Conservation (phyloP, 1,140 invertebrate genomes). For the Mya arenaria region DNA sequence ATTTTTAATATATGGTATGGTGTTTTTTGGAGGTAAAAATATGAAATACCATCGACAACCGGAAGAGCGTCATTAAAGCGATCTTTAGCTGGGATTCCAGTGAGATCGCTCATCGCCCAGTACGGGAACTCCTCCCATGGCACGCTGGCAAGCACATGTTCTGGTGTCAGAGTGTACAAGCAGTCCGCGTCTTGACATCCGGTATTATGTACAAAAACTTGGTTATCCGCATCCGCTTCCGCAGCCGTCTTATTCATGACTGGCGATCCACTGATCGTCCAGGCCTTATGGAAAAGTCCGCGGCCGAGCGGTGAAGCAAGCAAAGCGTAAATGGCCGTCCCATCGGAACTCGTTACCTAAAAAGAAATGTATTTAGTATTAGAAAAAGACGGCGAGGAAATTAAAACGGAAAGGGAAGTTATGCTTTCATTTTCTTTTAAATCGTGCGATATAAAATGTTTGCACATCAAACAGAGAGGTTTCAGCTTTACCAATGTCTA, state of each 20-base stretch:
- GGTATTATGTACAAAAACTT: slow-evolving; percentile 38
- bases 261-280: slow-evolving; percentile 54
- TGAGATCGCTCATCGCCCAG: slow-evolving; percentile 27
- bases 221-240: slow-evolving; percentile 53
- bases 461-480: too few relatives aligned
- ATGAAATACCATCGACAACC: slow-evolving; percentile 52
- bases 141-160: background rate
- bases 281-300: slow-evolving; percentile 58
- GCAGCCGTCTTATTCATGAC: slow-evolving; percentile 43
- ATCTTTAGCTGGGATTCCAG: slow-evolving; percentile 28
- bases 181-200: slow-evolving; percentile 49
- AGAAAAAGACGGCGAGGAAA: too few relatives aligned
- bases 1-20: too few relatives aligned
- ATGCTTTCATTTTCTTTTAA: too few relatives aligned
- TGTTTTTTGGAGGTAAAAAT: background rate
- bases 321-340: slow-evolving; percentile 49
- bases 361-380: too few relatives aligned
- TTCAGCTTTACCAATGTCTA: too few relatives aligned
- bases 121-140: slow-evolving; percentile 50
- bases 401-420: too few relatives aligned
- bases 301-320: slow-evolving; percentile 53
- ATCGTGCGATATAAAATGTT: too few relatives aligned
- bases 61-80: slow-evolving; percentile 47
- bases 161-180: slow-evolving; percentile 33
- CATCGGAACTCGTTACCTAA: slow-evolving; percentile 66